These are phyloP conservation scores for Lochmaea capreae DNA, from an alignment of 2,888 invertebrate genomes.

Conservation along the genomic window DNA sequence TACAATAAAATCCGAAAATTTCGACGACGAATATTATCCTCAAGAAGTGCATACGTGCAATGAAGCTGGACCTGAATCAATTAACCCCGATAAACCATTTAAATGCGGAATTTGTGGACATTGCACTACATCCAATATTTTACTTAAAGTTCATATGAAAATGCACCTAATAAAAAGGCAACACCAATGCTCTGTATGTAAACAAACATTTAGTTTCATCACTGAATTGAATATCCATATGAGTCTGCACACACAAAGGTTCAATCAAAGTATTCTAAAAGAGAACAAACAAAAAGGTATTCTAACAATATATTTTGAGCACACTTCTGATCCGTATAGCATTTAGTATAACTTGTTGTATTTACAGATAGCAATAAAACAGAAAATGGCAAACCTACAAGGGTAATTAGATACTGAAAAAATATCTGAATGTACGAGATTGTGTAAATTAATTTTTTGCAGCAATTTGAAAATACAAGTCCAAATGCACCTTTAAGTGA, in stretches of 20 bases:
- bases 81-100: conserved; percentile 29
- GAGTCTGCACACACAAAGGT: conserved; percentile 21
- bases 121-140: conserved; percentile 30
- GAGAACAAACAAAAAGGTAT: conserved; percentile 1
- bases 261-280: neutral
- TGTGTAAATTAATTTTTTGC: conserved; percentile 4
- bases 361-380: neutral
- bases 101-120: conserved; percentile 41
- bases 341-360: neutral
- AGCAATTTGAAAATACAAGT: conserved; percentile 30
- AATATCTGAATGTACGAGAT: neutral
- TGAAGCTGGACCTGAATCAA: neutral
- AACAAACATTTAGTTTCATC: conserved; percentile 34
- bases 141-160: conserved; percentile 37
- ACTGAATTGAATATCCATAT: conserved; percentile 35
- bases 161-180: conserved; percentile 36
- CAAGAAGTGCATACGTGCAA: conserved; percentile 2
- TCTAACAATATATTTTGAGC: neutral
- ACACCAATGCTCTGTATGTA: conserved; percentile 32
- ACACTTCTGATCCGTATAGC: too few species aligned
- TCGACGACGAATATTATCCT: conserved; percentile 23
- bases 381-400: conserved; percentile 4
- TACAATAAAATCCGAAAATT: conserved; percentile 30
- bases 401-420: neutral
- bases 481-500: conserved; percentile 23